Base-by-base conservation (phyloP, 64 coral and sea anemone species). In the Pachyseris speciosa region DNA sequence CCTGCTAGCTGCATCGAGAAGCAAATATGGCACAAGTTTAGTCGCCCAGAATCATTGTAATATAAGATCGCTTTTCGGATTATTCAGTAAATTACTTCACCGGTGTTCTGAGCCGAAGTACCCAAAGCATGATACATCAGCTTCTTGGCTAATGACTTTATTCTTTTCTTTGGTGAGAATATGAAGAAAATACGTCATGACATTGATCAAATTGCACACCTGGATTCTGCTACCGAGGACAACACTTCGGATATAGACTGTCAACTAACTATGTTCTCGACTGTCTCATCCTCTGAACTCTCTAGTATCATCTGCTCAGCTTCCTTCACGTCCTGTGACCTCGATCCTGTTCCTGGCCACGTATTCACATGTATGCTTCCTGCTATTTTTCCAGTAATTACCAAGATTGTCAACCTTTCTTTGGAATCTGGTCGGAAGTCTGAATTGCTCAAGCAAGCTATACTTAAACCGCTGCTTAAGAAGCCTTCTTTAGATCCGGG, bases 391-490 rank as follows among this genome's bases (percentile, higher is more conserved):
- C 50, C 55, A 37, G 52, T 41, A 11, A 40, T 40, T 19, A 2
- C 17, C 30, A 84, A 64, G 0, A 84, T 65, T 60, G 64, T 85
- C 28, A 68, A 85, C n/a, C 10, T 51, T 42, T 85, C 83, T 26
- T 42, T 85, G 0, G 33, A 34, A 22, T 28, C 60, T 85, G 28
- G 63, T 3, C 27, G 39, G 19, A 85, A 67, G 33, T 16, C 83
- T 45, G 61, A 43, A 33, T 36, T 65, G n/a, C 58, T 85, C 7
- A 85, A 85, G 60, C 7, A 55, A 65, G 27, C 57, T 22, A 48
- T 84, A 41, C 22, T 86, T 67, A 55, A 55, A 27, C 83, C 61
- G 24, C 19, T 70, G 42, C 83, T 86, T 9, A 86, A 86, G 63
- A 70, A 86, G 67, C 61, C 60, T 1, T 86, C 83, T 67, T 57